phyloP scores from a whole-genome alignment of 2,888 invertebrate species.

The Schizotus pectinicornis region DNA sequence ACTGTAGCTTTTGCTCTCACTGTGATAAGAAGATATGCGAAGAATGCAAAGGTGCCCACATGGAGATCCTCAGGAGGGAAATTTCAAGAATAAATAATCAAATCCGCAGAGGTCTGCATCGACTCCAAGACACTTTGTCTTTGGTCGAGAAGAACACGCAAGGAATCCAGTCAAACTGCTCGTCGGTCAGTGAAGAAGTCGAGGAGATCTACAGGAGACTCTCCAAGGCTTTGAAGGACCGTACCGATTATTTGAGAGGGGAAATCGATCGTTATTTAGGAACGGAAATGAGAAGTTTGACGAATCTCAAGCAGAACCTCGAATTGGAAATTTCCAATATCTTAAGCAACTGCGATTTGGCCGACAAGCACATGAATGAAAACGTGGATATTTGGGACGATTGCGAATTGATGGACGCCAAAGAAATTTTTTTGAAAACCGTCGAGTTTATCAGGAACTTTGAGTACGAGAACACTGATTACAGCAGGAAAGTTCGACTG shows the following conservation, averaged over 20 bases:
- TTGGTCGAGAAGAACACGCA: constrained; percentile 88
- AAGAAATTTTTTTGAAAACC: constrained; percentile 94
- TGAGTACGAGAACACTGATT: constrained; percentile 92
- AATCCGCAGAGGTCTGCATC: constrained; percentile 85
- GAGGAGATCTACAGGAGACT: constrained; percentile 90
- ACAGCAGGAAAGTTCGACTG: constrained; percentile 83
- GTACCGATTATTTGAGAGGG: constrained; percentile 83
- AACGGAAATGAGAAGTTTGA: constrained; percentile 84
- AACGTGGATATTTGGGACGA: constrained; percentile 88
- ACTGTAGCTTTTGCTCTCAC: constrained; percentile 88
- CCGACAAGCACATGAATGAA: constrained; percentile 92
- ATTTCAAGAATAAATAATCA: constrained; percentile 57
- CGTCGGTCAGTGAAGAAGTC: constrained; percentile 90
- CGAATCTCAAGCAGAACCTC: constrained; percentile 88
- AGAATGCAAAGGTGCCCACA: constrained; percentile 95
- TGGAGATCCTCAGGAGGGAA: constrained; percentile 87
- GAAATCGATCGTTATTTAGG: constrained; percentile 93
- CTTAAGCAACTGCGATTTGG: constrained; percentile 94
- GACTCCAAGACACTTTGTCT: constrained; percentile 84
- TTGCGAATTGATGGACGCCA: constrained; percentile 91
- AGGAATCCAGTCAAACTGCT: constrained; percentile 87
- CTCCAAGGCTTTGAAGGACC: constrained; percentile 87
- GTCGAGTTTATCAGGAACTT: constrained; percentile 95
- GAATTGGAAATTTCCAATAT: constrained; percentile 95
- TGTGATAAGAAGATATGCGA: constrained; percentile 97